Conservation (phyloP, 2,113 vertebrate species). For the Amia ocellicauda region DNA sequence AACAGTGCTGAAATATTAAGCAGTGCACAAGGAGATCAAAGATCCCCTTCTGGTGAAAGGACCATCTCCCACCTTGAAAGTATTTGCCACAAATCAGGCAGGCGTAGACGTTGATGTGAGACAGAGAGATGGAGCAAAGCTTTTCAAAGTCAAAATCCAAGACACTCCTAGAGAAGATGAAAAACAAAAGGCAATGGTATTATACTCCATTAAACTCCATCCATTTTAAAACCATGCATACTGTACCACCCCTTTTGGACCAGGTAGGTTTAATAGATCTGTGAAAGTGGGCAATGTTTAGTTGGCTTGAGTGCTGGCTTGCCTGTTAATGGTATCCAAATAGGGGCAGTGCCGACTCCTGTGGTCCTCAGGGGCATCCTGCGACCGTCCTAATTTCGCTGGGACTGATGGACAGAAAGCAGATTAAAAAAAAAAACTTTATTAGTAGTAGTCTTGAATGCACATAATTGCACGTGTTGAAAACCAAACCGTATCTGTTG, state of each 20-base stretch:
- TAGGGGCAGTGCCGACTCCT: slow-evolving; percentile 93
- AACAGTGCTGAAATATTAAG: no score
- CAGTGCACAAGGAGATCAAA: no score
- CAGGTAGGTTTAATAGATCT: no score
- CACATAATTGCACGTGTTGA: no score
- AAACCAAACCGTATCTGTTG: no score
- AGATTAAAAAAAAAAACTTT: background rate
- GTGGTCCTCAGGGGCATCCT: slow-evolving; percentile 70
- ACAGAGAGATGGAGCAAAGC: slow-evolving; percentile 92
- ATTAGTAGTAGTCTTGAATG: no score
- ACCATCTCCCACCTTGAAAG: slow-evolving; percentile 86
- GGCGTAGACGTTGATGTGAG: slow-evolving; percentile 92
- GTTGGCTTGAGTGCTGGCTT: slow-evolving; percentile 13
- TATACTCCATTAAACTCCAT: slow-evolving; percentile 2
- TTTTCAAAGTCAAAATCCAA: slow-evolving; percentile 97
- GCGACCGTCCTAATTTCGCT: slow-evolving; percentile 47
- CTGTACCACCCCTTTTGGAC: no score
- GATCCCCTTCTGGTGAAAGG: no score
- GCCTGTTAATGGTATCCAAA: slow-evolving; percentile 93
- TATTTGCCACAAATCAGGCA: slow-evolving; percentile 96
- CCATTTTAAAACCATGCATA: no score
- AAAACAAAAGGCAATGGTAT: background rate
- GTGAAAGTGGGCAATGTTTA: no score
- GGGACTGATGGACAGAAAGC: slow-evolving; percentile 34
- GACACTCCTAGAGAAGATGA: slow-evolving; percentile 74